Conservation (phyloP, 2,113 vertebrate genomes). For the rat (Rattus norvegicus) region GRCr8 NC_086020.1:59258501-59259000, state of each 20-base stretch:
- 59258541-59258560: neutral
- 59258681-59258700: neutral
- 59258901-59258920: neutral
- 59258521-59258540: neutral
- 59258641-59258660: neutral
- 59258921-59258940: neutral
- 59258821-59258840: neutral
- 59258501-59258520: neutral
- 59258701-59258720: neutral
- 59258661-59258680: neutral
- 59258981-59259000: neutral
- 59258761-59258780: neutral
- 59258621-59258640: neutral
- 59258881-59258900: neutral
- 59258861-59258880: neutral
- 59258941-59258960: neutral
- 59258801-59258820: neutral
- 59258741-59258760: neutral
- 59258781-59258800: neutral
- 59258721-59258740: neutral
- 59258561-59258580: neutral
- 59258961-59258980: neutral
- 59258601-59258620: neutral
- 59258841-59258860: neutral
- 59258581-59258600: neutral